Conservation (phyloP, 2,113 vertebrate species). For the Prunella himalayana region DNA sequence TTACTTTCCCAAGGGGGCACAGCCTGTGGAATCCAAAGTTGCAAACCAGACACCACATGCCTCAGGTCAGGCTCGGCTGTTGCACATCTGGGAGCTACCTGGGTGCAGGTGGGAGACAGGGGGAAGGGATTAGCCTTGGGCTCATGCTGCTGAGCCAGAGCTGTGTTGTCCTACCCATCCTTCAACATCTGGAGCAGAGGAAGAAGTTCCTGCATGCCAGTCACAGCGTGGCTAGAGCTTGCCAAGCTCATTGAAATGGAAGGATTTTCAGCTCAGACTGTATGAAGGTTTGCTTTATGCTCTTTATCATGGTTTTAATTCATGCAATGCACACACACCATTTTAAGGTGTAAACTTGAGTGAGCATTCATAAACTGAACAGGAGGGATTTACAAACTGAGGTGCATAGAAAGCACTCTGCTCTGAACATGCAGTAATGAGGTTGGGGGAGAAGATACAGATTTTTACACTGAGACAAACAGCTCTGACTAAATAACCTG, state of each 20-base stretch:
- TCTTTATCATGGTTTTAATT: background rate
- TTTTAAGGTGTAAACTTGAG: background rate
- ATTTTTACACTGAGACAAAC: background rate
- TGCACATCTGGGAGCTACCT: background rate
- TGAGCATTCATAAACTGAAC: background rate
- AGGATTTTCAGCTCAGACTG: background rate
- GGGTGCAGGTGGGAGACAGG: background rate
- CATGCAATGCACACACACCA: background rate
- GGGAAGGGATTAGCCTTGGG: background rate
- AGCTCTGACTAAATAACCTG: background rate
- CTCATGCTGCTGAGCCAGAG: background rate
- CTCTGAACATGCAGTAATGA: background rate
- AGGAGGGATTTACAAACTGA: background rate
- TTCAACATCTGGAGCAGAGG: rapidly evolving
- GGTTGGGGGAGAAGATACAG: background rate
- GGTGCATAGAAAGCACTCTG: background rate
- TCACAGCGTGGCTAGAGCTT: background rate
- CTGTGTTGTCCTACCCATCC: background rate
- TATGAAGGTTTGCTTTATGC: background rate
- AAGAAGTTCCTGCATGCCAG: background rate
- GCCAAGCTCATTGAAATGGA: background rate
- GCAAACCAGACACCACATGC: rapidly evolving
- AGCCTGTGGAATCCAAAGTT: rapidly evolving
- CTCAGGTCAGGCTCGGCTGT: background rate
- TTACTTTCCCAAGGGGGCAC: background rate